phyloP scores from a whole-genome alignment of 2,888 invertebrate genomes.

The Muschampia plurimacula region DNA sequence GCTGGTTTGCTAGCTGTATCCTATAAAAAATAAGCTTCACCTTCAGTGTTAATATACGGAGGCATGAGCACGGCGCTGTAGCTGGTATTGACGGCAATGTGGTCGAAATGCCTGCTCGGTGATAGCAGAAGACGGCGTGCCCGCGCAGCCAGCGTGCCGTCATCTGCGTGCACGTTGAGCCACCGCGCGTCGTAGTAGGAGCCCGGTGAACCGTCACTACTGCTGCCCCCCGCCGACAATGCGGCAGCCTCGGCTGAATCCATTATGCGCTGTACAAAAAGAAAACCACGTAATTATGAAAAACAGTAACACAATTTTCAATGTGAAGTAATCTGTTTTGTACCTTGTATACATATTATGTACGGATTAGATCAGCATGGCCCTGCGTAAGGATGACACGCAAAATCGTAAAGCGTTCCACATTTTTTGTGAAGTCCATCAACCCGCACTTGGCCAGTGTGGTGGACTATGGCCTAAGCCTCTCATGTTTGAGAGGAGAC shows the following conservation, averaged over 20 bases:
- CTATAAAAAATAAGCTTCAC: conserved; percentile 50
- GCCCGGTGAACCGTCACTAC: conserved; percentile 85
- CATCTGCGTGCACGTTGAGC: conserved; percentile 91
- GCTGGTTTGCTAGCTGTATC: too few relatives aligned
- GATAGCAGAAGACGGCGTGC: conserved; percentile 90
- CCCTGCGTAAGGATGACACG: too few relatives aligned
- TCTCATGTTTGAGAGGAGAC: too few relatives aligned
- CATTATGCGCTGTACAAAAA: conserved; percentile 90
- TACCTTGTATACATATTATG: neutral
- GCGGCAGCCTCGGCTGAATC: conserved; percentile 96
- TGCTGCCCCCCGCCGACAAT: conserved; percentile 86
- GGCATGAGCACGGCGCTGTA: conserved; percentile 96
- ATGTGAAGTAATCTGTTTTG: too few relatives aligned
- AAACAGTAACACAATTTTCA: too few relatives aligned
- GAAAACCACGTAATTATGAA: neutral
- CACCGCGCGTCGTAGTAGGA: conserved; percentile 93
- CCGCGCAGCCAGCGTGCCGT: conserved; percentile 90
- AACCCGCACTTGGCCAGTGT: too few relatives aligned
- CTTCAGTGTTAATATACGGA: conserved; percentile 89
- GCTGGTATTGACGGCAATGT: conserved; percentile 93
- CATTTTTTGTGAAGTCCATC: too few relatives aligned
- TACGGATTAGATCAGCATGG: too few relatives aligned
- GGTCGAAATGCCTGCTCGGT: conserved; percentile 94
- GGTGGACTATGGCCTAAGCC: too few relatives aligned
- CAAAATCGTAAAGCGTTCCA: too few relatives aligned